Evolutionary conservation across 1,140 invertebrate genomes (phyloP), one percentile per base, ranked within the genome.

Genomic region (Hormaphis cornu): DNA sequence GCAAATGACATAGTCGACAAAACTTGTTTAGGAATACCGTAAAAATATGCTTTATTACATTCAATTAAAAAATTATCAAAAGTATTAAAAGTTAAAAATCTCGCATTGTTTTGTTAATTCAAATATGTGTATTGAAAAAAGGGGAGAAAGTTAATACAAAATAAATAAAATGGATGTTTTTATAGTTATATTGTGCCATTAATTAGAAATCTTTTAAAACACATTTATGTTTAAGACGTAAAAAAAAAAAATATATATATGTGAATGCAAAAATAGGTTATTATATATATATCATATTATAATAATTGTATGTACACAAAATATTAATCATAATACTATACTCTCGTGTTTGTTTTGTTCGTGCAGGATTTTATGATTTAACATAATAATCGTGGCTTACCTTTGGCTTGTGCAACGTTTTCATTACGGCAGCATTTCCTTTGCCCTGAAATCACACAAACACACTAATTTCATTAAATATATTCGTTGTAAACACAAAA

Each of bases 311-410:
- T 40, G 37, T 40, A 8, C 7, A 40, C 14, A 61, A 44, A 52
- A 46, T 28, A 30, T 44, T 61, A 28, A 40, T 12, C 5, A n/a
- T n/a, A n/a, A n/a, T n/a, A 26, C 22, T 58, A 58, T 12, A 14
- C 12, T 42, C 16, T 9, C 20, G 24, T n/a, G n/a, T n/a, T 56
- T 37, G 12, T 56, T 56, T 56, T 14, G 54, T 37, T 56, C 54
- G 20, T 7, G 33, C n/a, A n/a, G 33, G 28, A 48, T 48, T 58
- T 66, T 66, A 66, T 66, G 59, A 66, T 33, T 66, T 66, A 66
- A 66, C 59, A 66, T 66, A 66, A 66, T 46, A 50, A 66, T 66
- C 59, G n/a, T 66, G 28, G 59, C 59, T 66, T 66, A 66, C 59
- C 59, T 66, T 66, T 66, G 59, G 59, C 42, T 66, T 66, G 42